These are phyloP conservation scores for Philypnodon macrostomus DNA, from an alignment of 2,797 vertebrate species.

Conservation along the genomic window DNA sequence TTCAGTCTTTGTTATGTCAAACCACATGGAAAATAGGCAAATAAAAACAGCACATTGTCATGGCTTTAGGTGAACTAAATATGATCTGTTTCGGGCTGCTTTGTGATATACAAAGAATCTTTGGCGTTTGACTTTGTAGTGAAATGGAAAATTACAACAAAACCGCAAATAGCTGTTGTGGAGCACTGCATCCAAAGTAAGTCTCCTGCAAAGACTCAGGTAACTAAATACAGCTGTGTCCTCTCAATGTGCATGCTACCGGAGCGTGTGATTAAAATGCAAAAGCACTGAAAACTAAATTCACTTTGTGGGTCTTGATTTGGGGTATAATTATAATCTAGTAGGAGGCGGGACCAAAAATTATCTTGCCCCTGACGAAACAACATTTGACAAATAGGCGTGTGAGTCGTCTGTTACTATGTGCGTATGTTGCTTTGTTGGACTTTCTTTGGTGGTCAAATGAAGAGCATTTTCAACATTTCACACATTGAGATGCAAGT, in stretches of 20 bases:
- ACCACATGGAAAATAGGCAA: no score
- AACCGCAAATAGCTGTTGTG: constrained; percentile 29
- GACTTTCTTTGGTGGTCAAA: constrained; percentile 1
- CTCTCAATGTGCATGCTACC: constrained; percentile 12
- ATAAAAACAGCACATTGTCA: constrained; percentile 47
- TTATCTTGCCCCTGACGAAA: constrained; percentile 26
- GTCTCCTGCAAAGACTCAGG: constrained; percentile 27
- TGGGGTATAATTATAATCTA: constrained; percentile 1
- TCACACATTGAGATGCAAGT: constrained; percentile 1
- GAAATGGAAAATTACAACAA: constrained; percentile 42
- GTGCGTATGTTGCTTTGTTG: not conserved
- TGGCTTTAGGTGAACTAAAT: constrained; percentile 51
- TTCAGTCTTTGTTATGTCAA: no score
- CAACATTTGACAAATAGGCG: constrained; percentile 33
- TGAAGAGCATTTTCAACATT: constrained; percentile 5
- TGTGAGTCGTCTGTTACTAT: not conserved
- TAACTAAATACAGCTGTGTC: constrained; percentile 35
- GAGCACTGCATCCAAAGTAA: constrained; percentile 37
- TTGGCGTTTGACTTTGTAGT: constrained; percentile 31
- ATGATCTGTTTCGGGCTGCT: constrained; percentile 46
- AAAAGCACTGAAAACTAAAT: constrained; percentile 20
- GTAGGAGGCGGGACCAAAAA: constrained; percentile 5
- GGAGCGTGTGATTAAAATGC: constrained; percentile 16
- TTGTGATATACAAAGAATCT: constrained; percentile 33
- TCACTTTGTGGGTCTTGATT: constrained; percentile 16